Conservation (phyloP, 2,113 vertebrate genomes). For the Labeo rohita region DNA sequence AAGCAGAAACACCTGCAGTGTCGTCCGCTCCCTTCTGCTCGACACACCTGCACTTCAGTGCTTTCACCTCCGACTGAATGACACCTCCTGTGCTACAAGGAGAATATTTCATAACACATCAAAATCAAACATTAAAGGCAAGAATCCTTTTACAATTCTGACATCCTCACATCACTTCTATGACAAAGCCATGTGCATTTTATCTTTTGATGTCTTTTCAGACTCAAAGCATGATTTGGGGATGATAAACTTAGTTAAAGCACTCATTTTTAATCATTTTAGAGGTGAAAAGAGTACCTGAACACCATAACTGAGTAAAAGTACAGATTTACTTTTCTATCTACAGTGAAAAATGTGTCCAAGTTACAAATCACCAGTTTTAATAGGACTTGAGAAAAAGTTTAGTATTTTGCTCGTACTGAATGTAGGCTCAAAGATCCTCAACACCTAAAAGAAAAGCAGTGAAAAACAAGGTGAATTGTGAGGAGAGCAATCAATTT, state of each 20-base stretch:
- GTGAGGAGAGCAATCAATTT: too few relatives aligned
- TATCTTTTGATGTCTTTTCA: not conserved
- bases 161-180: slow-evolving; percentile 20
- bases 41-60: slow-evolving; percentile 34
- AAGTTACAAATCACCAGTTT: too few relatives aligned
- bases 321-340: too few relatives aligned
- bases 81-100: slow-evolving; percentile 27
- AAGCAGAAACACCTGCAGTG: not conserved
- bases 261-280: not conserved
- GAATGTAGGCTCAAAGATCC: too few relatives aligned
- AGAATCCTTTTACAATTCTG: slow-evolving; percentile 43
- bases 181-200: slow-evolving; percentile 16
- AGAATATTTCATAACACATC: slow-evolving; percentile 45
- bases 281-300: too few relatives aligned
- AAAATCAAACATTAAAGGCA: slow-evolving; percentile 42
- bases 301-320: too few relatives aligned
- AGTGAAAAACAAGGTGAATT: too few relatives aligned
- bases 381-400: too few relatives aligned
- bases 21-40: not conserved
- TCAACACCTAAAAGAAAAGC: too few relatives aligned
- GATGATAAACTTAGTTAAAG: not conserved
- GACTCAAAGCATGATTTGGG: not conserved
- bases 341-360: too few relatives aligned
- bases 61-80: slow-evolving; percentile 30
- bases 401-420: too few relatives aligned